Base-by-base conservation (phyloP, 2,888 invertebrate species). In the Lamellibrachia columna region DNA sequence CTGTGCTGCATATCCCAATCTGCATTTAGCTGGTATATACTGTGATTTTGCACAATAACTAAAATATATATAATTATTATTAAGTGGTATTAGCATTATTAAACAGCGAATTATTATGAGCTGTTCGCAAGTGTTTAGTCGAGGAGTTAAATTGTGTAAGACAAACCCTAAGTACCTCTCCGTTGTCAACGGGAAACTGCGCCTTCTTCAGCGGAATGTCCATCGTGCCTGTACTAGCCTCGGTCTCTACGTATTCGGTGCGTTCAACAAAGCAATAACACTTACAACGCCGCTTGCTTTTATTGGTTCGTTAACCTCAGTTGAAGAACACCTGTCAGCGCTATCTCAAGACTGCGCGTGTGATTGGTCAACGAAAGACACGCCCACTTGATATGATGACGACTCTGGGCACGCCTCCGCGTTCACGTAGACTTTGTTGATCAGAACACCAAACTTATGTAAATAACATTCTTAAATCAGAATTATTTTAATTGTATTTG, bases 291-390 rank as follows among this genome's bases (percentile, higher is more conserved):
- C n/a, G 75, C 75, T 15, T 75, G 75, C 75, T 75, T 75, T 22
- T 75, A 75, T 75, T 75, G 75, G n/a, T 75, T 1, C 15, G 75
- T 75, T 15, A 22, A 75, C 75, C 75, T 15, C n/a, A 6, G 75
- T 22, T 75, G 75, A 75, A 2, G 15, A n/a, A 75, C 75, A 75
- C 22, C 75, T 75, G 75, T 75, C 75, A 75, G 40, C 6, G 60
- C 11, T 22, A 11, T 60, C 15, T 15, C 60, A 75, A 75, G 40
- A 22, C 75, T 22, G 22, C 75, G 22, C 75, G n/a, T 4, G 75
- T 22, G 75, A 75, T 75, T 75, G 75, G 75, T 75, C n/a, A n/a
- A 22, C n/a, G 75, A 75, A 75, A 75, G 75, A 75, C 75, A 75
- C 75, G 75, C 75, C 75, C 22, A 11, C 15, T 3, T 75, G 75